Base-by-base conservation (phyloP, 1,140 invertebrate species). In the Drosophila oshimai region DNA sequence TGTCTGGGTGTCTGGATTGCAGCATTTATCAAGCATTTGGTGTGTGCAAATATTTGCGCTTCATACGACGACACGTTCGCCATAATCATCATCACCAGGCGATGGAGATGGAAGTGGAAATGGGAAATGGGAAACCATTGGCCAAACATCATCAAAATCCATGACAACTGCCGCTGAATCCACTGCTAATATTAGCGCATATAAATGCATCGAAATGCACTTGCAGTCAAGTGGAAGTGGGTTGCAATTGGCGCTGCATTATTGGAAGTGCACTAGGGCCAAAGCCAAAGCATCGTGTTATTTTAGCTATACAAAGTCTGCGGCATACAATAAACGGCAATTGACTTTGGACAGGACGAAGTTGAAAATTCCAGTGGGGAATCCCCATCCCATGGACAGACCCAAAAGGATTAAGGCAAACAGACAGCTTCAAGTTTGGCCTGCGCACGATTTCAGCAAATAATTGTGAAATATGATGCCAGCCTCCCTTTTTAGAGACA, bases 281-380 rank as follows among this genome's bases (percentile, higher is more conserved):
- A 58, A 72, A 74, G 49, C n/a, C n/a, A n/a, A n/a, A 74, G 72
- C 75, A 75, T 75, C 50, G 61, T 87, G 78, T 88, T 88, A 89
- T 89, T 89, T 89, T 89, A 79, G 81, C 78, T 89, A 74, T 89
- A 89, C 87, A 89, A 89, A 89, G 87, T 89, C 87, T 89, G 87
- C 87, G 77, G 86, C 74, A 42, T 55, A 77, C 72, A 87, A 84
- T 84, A 72, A 80, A 76, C 75, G 76, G 15, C 83, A 87, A 87
- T 87, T 86, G 80, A 87, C 81, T 84, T 80, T 72, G 50, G 26
- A 54, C 37, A 42, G 64, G 41, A 75, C 58, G 60, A 71, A 71
- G 39, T 60, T 74, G 53, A 53, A 67, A 72, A 44, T 53, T 61
- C 12, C 50, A 20, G 6, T 18, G n/a, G 13, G 29, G 9, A 12